Evolutionary conservation across 2,888 invertebrate genomes (phyloP).

Genomic region (Phragmatobia fuliginosa): DNA sequence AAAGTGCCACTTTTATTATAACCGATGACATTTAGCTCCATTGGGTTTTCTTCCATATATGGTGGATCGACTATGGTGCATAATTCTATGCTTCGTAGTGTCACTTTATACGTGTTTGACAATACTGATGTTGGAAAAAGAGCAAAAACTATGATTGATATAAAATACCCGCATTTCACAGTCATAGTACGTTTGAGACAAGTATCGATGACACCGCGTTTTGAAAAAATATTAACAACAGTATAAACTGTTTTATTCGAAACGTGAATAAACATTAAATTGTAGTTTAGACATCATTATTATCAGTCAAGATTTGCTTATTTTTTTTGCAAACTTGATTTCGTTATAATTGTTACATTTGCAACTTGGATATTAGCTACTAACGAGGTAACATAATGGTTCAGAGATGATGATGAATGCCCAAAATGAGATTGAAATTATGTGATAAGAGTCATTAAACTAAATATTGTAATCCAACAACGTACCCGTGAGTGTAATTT

Average conservation of each 20-base stretch:
- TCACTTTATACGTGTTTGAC: conserved; percentile 35
- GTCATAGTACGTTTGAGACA: conserved; percentile 25
- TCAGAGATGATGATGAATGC: not conserved
- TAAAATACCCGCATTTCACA: conserved; percentile 14
- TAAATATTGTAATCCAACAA: not conserved
- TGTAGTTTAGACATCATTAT: conserved; percentile 2
- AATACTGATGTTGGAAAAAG: conserved; percentile 15
- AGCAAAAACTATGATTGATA: conserved; percentile 16
- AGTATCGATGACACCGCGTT: not conserved
- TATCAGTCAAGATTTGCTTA: not conserved
- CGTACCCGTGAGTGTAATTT: not conserved
- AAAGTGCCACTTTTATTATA: conserved; percentile 45
- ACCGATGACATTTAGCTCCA: conserved; percentile 26
- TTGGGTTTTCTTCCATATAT: conserved; percentile 37
- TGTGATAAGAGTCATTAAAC: not conserved
- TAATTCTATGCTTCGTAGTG: conserved; percentile 33
- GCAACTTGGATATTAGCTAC: not conserved
- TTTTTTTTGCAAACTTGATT: conserved; percentile 4
- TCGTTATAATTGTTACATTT: conserved; percentile 6
- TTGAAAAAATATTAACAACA: conserved; percentile 6
- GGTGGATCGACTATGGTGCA: conserved; percentile 52
- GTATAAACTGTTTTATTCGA: not conserved
- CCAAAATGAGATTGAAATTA: not conserved
- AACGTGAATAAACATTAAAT: not conserved
- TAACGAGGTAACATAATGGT: conserved; percentile 2